These are phyloP conservation scores for Trissolcus brochymenae DNA, from an alignment of 2,888 invertebrate species.

Conservation along the genomic window DNA sequence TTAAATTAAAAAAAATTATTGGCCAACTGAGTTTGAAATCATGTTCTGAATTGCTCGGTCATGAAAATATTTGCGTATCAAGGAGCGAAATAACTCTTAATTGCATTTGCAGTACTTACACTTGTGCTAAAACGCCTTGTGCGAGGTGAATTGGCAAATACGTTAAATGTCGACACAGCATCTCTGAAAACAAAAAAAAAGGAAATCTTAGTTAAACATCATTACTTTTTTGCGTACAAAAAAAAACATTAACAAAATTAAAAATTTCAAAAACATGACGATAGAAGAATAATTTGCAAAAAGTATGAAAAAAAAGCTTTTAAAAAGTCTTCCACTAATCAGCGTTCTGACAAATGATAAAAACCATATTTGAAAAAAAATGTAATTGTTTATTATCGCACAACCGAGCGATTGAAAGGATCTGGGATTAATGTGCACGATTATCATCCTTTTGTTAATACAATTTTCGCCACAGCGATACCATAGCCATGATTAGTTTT, in stretches of 20 bases:
- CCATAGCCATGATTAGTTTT: too few species aligned
- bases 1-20: neutral
- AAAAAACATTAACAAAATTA: neutral
- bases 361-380: too few species aligned
- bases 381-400: too few species aligned
- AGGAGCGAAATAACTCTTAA: slow-evolving; percentile 36
- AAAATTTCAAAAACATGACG: neutral
- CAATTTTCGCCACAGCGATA: too few species aligned
- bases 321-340: neutral
- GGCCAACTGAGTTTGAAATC: neutral
- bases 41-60: slow-evolving; percentile 21
- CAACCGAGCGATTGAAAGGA: too few species aligned
- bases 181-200: slow-evolving; percentile 79
- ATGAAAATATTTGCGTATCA: slow-evolving; percentile 33
- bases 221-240: neutral
- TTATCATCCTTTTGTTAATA: too few species aligned
- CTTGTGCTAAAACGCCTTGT: slow-evolving; percentile 93
- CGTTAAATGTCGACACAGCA: slow-evolving; percentile 82
- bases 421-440: too few species aligned
- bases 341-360: too few species aligned
- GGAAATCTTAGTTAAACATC: too few species aligned
- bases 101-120: slow-evolving; percentile 79
- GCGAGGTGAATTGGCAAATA: slow-evolving; percentile 84
- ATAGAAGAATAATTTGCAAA: too few species aligned
- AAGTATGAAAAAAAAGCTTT: too few species aligned